These are phyloP conservation scores for Pluvianellus socialis DNA, from an alignment of 2,113 vertebrate genomes.

Conservation along the genomic window DNA sequence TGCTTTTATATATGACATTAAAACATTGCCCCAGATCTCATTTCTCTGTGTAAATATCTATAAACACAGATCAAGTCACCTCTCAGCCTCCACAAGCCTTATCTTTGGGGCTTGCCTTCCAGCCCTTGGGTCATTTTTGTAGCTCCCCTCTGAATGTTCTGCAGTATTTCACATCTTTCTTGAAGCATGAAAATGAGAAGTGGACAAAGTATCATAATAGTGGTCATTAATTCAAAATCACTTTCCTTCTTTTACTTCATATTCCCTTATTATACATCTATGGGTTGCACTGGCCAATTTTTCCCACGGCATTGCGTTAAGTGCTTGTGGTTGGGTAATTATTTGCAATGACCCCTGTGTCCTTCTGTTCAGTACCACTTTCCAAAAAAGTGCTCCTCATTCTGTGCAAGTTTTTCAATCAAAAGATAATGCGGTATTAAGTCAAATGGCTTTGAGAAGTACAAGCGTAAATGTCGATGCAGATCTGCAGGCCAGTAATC, in stretches of 20 bases:
- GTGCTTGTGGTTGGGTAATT: slow-evolving; percentile 34
- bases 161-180: slow-evolving; percentile 53
- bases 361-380: slow-evolving; percentile 19
- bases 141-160: slow-evolving; percentile 22
- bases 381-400: slow-evolving; percentile 31
- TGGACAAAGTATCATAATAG: slow-evolving; percentile 33
- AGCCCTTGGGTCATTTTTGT: background rate
- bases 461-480: rapidly evolving
- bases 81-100: background rate
- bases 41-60: slow-evolving; percentile 6
- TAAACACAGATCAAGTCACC: background rate
- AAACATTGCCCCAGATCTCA: background rate
- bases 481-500: background rate
- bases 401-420: slow-evolving; percentile 5
- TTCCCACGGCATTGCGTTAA: background rate
- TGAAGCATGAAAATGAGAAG: slow-evolving; percentile 60
- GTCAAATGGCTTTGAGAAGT: background rate
- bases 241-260: slow-evolving; percentile 27
- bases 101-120: background rate
- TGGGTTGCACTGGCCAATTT: slow-evolving; percentile 3
- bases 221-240: slow-evolving; percentile 52
- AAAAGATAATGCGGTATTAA: background rate
- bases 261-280: slow-evolving; percentile 15
- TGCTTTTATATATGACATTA: background rate
- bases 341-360: slow-evolving; percentile 19